Evolutionary conservation across 2,113 vertebrate species (phyloP), one percentile per base, ranked within the genome.

Genomic region (Acanthisitta chloris): DNA sequence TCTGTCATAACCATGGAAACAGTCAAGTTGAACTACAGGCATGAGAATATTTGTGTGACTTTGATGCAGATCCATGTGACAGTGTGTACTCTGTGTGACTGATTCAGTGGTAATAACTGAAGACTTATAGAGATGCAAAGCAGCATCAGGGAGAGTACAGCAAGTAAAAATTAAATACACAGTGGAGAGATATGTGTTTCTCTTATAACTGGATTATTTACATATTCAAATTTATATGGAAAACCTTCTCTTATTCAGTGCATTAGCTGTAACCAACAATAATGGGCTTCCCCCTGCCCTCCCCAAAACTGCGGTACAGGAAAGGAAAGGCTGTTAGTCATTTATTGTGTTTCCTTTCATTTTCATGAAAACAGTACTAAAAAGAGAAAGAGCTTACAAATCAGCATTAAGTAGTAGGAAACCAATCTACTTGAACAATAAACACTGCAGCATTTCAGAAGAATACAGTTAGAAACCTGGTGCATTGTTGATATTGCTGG

Each of bases 1-100:
- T 79, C 81, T 86, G 79, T 84, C 89, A 97, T 94, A 96, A 95
- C 72, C 77, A 59, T 83, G 90, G 92, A 95, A 97, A 88, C 85
- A 90, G 85, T 73, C 48, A 84, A 42, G 61, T 24, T 93, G 86
- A 96, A 49, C 90, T 91, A 17, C 29, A 79, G 79, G 45, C 58
- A 42, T 64, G 61, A 79, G 62, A 54, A 28, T 72, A 62, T 87
- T 95, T 3, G 17, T 86, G 82, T 76, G 86, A 54, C 57, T 88
- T 71, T 64, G 87, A 86, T 80, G 80, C 82, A 72, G 66, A 66
- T 77, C 57, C 34, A 2, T 87, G 80, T 92, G 95, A 67, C 83
- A 85, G 38, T 57, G 40, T 92, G 55, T 94, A 36, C 4, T 2
- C 45, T 55, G 33, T 78, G 43, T 86, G 92, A 94, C 78, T 65